Conservation (phyloP, 2,797 vertebrate genomes). For the Sebastes steindachneri region DNA sequence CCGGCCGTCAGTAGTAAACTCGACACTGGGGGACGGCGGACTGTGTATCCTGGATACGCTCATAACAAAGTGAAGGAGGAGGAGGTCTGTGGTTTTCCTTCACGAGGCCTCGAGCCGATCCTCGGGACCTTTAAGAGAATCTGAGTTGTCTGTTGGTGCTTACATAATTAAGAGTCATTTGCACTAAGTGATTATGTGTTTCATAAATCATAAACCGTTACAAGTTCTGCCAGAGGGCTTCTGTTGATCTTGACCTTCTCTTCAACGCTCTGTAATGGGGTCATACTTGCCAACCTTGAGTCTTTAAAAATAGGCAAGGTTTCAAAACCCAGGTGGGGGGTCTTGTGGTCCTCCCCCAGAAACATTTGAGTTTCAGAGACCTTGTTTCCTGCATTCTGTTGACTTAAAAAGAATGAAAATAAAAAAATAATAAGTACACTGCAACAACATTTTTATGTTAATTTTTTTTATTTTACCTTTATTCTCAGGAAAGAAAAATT, state of each 20-base stretch:
- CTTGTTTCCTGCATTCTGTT: no score
- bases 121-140: conserved; percentile 12
- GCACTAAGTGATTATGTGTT: not conserved
- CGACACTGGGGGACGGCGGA: conserved; percentile 27
- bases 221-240: not conserved
- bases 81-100: conserved; percentile 14
- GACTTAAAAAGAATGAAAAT: no score
- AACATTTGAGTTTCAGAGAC: no score
- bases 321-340: no score
- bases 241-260: not conserved
- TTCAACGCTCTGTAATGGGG: not conserved
- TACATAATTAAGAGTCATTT: conserved; percentile 26
- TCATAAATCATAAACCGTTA: not conserved
- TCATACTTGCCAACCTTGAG: no score
- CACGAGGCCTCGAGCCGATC: conserved; percentile 27
- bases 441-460: no score
- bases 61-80: conserved; percentile 67
- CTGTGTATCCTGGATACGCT: conserved; percentile 76
- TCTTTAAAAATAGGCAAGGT: no score
- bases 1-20: conserved; percentile 52
- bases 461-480: no score
- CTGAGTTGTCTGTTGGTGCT: not conserved
- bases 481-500: no score
- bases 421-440: no score
- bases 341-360: no score